Conservation (phyloP, 2,113 vertebrate genomes). For the Bujurquina vittata region DNA sequence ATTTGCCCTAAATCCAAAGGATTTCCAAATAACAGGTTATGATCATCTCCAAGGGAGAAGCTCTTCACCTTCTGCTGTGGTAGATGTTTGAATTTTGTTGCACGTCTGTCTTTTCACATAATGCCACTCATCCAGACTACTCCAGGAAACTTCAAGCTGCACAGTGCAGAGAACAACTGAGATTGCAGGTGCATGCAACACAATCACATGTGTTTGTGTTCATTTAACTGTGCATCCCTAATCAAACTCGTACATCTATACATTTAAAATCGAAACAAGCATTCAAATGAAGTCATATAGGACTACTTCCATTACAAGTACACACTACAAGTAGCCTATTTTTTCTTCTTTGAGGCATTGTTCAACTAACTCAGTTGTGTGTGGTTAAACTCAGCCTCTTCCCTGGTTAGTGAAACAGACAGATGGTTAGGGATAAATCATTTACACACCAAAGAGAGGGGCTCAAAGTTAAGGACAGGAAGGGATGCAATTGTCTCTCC, state of each 20-base stretch:
- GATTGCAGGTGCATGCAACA: too few relatives aligned
- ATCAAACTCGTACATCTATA: background rate
- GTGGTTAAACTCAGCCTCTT: background rate
- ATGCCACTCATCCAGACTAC: too few relatives aligned
- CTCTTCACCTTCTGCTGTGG: background rate
- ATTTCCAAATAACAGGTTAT: background rate
- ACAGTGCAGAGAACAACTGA: background rate
- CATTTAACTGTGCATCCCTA: background rate
- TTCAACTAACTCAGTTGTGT: background rate
- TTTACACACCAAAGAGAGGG: slow-evolving; percentile 26
- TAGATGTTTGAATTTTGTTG: too few relatives aligned
- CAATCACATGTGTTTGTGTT: background rate
- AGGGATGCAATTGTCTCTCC: background rate
- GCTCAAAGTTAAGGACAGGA: slow-evolving; percentile 20
- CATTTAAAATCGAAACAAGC: background rate
- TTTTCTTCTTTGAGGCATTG: background rate
- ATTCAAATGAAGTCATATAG: background rate
- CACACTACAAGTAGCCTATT: background rate
- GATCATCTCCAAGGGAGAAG: background rate
- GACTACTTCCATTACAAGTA: background rate
- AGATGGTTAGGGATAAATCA: slow-evolving; percentile 44
- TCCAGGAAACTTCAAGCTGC: background rate
- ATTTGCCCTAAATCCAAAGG: too few relatives aligned
- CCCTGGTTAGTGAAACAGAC: slow-evolving; percentile 12
- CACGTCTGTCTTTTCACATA: too few relatives aligned